Base-by-base conservation (phyloP, 2,797 vertebrate genomes). In the Rhynchonycteris naso region DNA sequence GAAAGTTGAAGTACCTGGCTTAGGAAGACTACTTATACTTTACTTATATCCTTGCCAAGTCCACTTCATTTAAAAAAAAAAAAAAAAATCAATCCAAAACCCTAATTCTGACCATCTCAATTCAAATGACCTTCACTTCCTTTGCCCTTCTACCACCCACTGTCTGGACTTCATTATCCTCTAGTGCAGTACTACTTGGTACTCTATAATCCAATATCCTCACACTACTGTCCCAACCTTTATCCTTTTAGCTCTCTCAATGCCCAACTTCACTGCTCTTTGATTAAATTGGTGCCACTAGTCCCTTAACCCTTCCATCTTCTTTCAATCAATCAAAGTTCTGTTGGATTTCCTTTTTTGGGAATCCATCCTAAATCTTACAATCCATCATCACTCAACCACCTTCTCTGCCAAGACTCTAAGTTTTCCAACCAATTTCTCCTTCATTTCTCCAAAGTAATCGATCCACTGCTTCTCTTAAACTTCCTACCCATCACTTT, bases 301-400 rank as follows among this genome's bases (percentile, higher is more conserved):
- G 21, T 28, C 14, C 38, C 71, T 91, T 63, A 95, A 63, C 24
- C n/a, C 66, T 81, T 63, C 33, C 38, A n/a, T 19, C 52, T 86
- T 81, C 58, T 83, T 92, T 50, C 66, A 79, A 28, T n/a, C 38
- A 90, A 33, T 65, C 43, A 63, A 93, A 85, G n/a, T n/a, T 94
- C 11, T 74, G 56, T 19, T 80, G 26, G 7, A 58, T 84, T 84
- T 65, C 68, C 72, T 88, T 94, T 24, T 81, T 84, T 26, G 26
- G 50, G 33, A 92, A 76, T 66, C 22, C 56, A 93, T 50, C 12
- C 19, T 12, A 89, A 52, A 74, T 58, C 47, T 92, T 59, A 76
- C 0, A 16, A 59, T 66, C 71, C 30, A 75, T 43, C 58, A 56
- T 86, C 59, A 91, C 63, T 92, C 35, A 88, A 69, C 33, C 69